A percentile compares a stretch with the other conserved stretches of the same genome.
Evolutionary conservation across 2,113 vertebrate genomes (phyloP).

Genomic region (Cyanistes caeruleus): DNA sequence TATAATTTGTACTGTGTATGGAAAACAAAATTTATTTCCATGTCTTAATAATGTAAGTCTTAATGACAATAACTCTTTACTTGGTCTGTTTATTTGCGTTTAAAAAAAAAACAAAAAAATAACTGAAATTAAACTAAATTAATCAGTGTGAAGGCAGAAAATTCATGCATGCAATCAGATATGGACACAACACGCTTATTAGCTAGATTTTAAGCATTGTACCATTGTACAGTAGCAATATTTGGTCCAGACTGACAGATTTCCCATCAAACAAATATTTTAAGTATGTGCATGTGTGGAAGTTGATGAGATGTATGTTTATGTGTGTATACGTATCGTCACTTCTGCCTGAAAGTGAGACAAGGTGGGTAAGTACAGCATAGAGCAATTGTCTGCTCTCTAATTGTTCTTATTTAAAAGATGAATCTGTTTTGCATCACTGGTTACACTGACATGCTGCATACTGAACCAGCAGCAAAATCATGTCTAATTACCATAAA

Average conservation of each 20-base stretch:
- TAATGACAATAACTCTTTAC: constrained; percentile 5
- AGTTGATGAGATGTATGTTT: not conserved
- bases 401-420: constrained; percentile 65
- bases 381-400: constrained; percentile 10
- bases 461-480: constrained; percentile 59
- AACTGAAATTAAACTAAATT: not conserved
- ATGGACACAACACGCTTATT: not conserved
- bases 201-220: not conserved
- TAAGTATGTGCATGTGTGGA: not conserved
- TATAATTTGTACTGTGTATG: not conserved
- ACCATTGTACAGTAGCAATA: not conserved
- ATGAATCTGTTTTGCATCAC: constrained; percentile 53
- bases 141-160: not conserved
- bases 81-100: not conserved
- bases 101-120: not conserved
- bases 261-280: not conserved
- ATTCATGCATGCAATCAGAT: not conserved
- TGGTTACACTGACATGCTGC: constrained; percentile 46
- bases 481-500: constrained; percentile 63
- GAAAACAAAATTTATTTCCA: not conserved
- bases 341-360: constrained; percentile 20
- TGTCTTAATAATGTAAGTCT: not conserved
- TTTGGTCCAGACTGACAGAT: not conserved
- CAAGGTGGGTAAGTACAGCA: not conserved
- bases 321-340: not conserved